These are phyloP conservation scores for Apogon talboti DNA, from an alignment of 2,797 vertebrate genomes.

Conservation along the genomic window DNA sequence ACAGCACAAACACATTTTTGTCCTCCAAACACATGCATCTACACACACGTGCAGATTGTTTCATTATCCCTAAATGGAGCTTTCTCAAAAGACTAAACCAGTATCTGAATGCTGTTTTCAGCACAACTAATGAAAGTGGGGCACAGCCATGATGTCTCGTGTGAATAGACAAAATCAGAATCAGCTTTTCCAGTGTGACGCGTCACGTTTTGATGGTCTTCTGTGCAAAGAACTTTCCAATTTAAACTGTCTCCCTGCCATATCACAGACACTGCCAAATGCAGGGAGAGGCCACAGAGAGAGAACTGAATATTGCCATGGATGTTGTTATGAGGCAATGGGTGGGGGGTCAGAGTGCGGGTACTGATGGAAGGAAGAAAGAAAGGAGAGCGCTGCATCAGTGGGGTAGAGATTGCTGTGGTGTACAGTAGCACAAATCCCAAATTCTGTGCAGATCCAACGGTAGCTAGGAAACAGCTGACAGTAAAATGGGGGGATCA, in stretches of 20 bases:
- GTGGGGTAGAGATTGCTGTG: constrained; percentile 75
- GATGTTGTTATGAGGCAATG: constrained; percentile 38
- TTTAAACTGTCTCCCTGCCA: constrained; percentile 55
- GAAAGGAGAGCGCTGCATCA: constrained; percentile 70
- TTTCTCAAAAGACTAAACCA: constrained; percentile 63
- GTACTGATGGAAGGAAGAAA: constrained; percentile 38
- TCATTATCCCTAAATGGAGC: constrained; percentile 67
- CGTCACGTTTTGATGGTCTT: constrained; percentile 54
- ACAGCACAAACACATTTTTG: constrained; percentile 29
- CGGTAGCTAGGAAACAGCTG: constrained; percentile 82
- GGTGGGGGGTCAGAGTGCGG: constrained; percentile 3
- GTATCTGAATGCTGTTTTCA: constrained; percentile 61
- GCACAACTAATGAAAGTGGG: constrained; percentile 72
- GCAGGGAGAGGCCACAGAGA: too few species aligned
- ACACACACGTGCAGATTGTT: constrained; percentile 58
- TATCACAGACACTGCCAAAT: too few species aligned
- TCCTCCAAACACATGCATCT: constrained; percentile 25
- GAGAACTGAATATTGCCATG: constrained; percentile 49
- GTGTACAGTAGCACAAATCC: constrained; percentile 80
- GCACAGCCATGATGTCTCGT: constrained; percentile 56
- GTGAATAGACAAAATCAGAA: constrained; percentile 71
- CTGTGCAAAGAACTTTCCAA: constrained; percentile 60
- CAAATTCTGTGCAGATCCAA: constrained; percentile 78
- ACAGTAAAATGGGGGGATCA: constrained; percentile 82
- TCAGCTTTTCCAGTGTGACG: constrained; percentile 59